Percentiles rank a stretch among this genome's conserved stretches.
Evolutionary conservation across 2,888 invertebrate species (phyloP).

Genomic region (Tolmerus cingulatus): DNA sequence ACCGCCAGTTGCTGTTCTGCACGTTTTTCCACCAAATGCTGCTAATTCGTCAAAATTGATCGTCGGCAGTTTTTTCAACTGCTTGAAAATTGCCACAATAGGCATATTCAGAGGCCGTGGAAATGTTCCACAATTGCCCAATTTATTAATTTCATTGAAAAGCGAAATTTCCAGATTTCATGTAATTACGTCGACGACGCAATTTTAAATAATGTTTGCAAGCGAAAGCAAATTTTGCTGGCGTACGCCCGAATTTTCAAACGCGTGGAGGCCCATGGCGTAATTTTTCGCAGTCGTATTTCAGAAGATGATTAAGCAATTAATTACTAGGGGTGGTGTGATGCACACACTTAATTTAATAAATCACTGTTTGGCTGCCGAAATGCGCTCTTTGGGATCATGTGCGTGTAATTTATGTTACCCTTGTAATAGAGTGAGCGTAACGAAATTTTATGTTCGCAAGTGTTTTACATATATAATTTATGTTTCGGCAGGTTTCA

Average conservation of each 20-base stretch:
- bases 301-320: not conserved
- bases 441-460: not conserved
- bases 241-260: not conserved
- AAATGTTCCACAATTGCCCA: not conserved
- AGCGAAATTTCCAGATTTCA: not conserved
- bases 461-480: not conserved
- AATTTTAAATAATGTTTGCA: not conserved
- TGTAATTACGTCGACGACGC: not conserved
- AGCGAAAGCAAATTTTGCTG: not conserved
- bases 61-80: not conserved
- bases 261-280: not conserved
- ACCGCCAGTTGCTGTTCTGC: not conserved
- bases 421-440: not conserved
- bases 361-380: not conserved
- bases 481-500: not conserved
- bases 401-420: not conserved
- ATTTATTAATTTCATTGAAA: not conserved
- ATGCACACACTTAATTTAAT: not conserved
- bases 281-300: not conserved
- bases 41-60: not conserved
- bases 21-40: not conserved
- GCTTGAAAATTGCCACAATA: not conserved
- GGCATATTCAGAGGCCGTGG: not conserved
- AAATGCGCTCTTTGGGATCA: not conserved
- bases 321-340: not conserved